phyloP scores from a whole-genome alignment of 2,797 vertebrate genomes.

The Ispidina lecontei region DNA sequence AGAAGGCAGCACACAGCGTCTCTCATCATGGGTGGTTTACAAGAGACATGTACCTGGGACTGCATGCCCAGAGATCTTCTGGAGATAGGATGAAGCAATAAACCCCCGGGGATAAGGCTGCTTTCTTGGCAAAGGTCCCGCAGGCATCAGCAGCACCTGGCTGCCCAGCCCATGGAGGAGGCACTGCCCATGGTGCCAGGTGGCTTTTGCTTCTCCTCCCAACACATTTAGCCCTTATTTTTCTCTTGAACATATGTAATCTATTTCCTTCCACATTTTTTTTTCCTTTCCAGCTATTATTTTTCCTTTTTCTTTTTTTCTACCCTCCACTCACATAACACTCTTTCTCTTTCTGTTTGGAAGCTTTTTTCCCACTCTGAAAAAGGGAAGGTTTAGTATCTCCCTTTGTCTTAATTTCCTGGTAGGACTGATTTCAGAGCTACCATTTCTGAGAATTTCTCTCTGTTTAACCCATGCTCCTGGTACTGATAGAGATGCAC shows the following conservation, averaged over 20 bases:
- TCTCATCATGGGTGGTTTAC: not conserved
- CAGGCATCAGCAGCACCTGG: not conserved
- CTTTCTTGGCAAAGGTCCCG: not conserved
- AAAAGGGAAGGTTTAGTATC: not conserved
- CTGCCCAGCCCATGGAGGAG: not conserved
- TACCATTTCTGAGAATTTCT: not conserved
- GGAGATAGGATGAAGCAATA: not conserved
- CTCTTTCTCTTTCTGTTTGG: not conserved
- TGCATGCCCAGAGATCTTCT: not conserved
- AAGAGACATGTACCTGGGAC: accelerated
- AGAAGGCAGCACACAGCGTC: not conserved
- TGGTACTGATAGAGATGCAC: not conserved
- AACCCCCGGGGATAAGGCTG: accelerated
- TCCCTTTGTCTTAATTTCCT: not conserved
- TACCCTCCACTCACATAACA: not conserved
- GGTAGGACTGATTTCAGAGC: not conserved
- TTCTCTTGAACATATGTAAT: not conserved
- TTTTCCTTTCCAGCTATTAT: not conserved
- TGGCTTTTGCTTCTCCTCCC: not conserved
- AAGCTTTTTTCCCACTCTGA: not conserved
- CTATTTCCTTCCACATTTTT: not conserved
- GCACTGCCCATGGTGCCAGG: accelerated
- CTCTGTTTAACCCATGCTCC: not conserved
- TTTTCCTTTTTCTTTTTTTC: not conserved
- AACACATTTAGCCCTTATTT: not conserved